Evolutionary conservation across 2,113 vertebrate species (phyloP).

Genomic region (Datnioides undecimradiatus): DNA sequence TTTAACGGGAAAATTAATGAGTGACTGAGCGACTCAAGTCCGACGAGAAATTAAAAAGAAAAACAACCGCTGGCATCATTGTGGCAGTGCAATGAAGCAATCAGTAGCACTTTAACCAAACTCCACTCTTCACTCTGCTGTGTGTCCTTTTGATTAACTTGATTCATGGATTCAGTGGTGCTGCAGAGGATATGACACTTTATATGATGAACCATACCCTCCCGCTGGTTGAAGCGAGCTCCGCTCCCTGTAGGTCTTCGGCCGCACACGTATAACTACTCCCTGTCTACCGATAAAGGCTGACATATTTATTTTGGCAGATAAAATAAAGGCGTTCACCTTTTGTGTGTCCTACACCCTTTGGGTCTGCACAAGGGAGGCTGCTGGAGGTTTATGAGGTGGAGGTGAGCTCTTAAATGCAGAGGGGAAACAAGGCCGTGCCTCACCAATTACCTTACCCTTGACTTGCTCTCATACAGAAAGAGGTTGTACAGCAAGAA

Average conservation of each 20-base stretch:
- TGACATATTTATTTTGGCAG: conserved; percentile 44
- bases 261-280: not conserved
- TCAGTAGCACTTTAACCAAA: not conserved
- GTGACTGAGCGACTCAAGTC: conserved; percentile 13
- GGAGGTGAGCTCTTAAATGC: conserved; percentile 20
- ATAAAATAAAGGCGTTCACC: conserved; percentile 46
- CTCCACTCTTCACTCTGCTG: not conserved
- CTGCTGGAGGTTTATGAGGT: conserved; percentile 25
- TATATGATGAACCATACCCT: not conserved
- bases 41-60: not conserved
- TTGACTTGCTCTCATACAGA: not conserved
- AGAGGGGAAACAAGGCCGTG: not conserved
- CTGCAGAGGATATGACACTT: not conserved
- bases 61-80: not conserved
- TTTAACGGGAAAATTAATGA: conserved; percentile 12
- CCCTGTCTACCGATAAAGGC: conserved; percentile 21
- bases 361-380: not conserved
- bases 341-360: conserved; percentile 38
- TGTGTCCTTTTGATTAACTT: not conserved
- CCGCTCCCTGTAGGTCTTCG: not conserved
- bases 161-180: not conserved
- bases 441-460: not conserved
- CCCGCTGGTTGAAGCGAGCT: not conserved
- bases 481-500: not conserved
- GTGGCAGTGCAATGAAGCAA: not conserved